A percentile compares a stretch with the other conserved stretches of the same genome.
Evolutionary conservation across 1,140 invertebrate genomes (phyloP).

Genomic region (Drosophila pseudoananassae): DNA sequence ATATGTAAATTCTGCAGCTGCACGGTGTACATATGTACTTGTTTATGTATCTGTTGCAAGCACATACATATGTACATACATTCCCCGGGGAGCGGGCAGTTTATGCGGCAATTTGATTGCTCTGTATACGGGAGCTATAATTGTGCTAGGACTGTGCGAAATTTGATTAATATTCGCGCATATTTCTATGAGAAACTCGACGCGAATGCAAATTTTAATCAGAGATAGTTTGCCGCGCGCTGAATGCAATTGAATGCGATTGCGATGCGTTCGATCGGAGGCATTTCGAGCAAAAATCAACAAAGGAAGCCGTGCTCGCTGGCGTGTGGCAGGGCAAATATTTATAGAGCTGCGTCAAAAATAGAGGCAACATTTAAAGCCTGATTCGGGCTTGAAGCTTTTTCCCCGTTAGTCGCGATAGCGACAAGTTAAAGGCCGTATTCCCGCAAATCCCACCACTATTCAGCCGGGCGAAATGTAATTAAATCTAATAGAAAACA

Average conservation of each 20-base stretch:
- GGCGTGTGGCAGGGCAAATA: conserved; percentile 35
- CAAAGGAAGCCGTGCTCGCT: conserved; percentile 26
- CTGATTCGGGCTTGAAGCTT: conserved; percentile 14
- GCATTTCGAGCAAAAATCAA: conserved; percentile 25
- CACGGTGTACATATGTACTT: background rate
- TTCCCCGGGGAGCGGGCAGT: conserved; percentile 16
- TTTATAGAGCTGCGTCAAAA: conserved; percentile 42
- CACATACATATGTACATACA: conserved; percentile 5
- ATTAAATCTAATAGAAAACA: conserved; percentile 78
- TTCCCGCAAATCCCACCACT: conserved; percentile 19
- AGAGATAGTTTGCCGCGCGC: conserved; percentile 9
- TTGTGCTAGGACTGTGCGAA: conserved; percentile 28
- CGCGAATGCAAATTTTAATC: conserved; percentile 42
- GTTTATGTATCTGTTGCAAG: background rate
- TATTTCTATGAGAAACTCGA: conserved; percentile 36
- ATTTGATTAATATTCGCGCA: conserved; percentile 48
- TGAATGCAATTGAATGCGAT: conserved; percentile 23
- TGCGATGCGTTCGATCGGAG: conserved; percentile 16
- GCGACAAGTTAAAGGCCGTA: conserved; percentile 45
- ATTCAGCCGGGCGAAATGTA: conserved; percentile 57
- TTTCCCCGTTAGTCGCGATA: conserved; percentile 24
- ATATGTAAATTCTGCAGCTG: conserved; percentile 43
- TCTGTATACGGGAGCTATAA: conserved; percentile 36
- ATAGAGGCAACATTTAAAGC: conserved; percentile 33
- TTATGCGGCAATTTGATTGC: conserved; percentile 49